These are phyloP conservation scores for Ophonus ardosiacus DNA, from an alignment of 2,888 invertebrate species.

Conservation along the genomic window DNA sequence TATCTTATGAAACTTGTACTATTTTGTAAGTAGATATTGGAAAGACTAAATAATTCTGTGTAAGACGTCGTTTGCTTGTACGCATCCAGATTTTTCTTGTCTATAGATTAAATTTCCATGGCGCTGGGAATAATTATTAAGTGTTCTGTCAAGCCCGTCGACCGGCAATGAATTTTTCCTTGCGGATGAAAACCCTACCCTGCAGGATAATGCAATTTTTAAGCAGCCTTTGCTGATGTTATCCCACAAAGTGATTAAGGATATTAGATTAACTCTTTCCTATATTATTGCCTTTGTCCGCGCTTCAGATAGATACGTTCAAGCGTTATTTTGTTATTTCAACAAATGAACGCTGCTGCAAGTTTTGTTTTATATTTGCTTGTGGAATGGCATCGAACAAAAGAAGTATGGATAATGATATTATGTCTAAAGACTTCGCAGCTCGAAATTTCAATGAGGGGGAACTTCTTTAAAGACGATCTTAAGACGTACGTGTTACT, in stretches of 20 bases:
- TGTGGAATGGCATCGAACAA: constrained; percentile 12
- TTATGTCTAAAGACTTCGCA: constrained; percentile 13
- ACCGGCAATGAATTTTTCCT: constrained; percentile 22
- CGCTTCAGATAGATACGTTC: constrained; percentile 19
- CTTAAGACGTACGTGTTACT: background rate
- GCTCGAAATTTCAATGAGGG: background rate
- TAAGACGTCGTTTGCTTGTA: background rate
- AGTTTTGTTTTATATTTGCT: constrained; percentile 46
- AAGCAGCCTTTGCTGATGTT: constrained; percentile 42
- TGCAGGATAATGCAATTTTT: constrained; percentile 44
- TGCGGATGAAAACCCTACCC: background rate
- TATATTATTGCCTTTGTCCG: constrained; percentile 41
- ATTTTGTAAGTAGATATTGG: background rate
- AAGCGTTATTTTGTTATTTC: constrained; percentile 46
- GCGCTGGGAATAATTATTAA: constrained; percentile 44
- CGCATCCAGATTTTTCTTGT: constrained; percentile 25
- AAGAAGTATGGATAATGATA: constrained; percentile 25
- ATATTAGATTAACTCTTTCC: constrained; percentile 49
- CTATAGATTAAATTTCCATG: constrained; percentile 46
- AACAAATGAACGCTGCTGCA: constrained; percentile 35
- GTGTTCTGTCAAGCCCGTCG: constrained; percentile 20
- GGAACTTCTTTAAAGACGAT: background rate
- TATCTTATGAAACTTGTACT: no score
- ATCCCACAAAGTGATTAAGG: constrained; percentile 46
- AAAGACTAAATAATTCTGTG: background rate